Evolutionary conservation across 2,888 invertebrate genomes (phyloP), one percentile per base, ranked within the genome.

Genomic region (Onchidella celtica): DNA sequence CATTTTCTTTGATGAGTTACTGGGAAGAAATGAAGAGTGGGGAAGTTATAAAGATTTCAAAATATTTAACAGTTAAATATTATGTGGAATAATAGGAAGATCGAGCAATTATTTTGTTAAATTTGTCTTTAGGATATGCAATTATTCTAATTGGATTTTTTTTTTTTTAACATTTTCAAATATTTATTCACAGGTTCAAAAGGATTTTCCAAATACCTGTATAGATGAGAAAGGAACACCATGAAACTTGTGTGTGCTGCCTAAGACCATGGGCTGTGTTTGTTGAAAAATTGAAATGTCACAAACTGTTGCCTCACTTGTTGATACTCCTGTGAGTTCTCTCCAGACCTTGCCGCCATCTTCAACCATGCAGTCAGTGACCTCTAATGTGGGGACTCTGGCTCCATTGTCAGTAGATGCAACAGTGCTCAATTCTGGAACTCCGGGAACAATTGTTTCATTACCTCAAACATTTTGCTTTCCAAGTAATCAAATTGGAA

Each of bases 381-480:
- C 27, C 29, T 68, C 38, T 32, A 70, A 14, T 61, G 63, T 27
- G 27, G 72, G 24, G 34, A 74, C 11, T 34, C 29, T 47, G 24
- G 63, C 75, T 59, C 68, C 78, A 32, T 78, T 79, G 47, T 68
- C 72, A 27, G 34, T 61, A 9, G 40, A 73, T 59, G 27, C 83
- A 63, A 47, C 69, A 68, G 47, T 82, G 21, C 61, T 84, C 32
- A 75, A 77, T 36, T 57, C 79, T 24, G 79, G 76, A 61, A 47
- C 73, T 27, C 29, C 77, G 24, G 63, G 80, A 0, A 72, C 80
- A 47, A 83, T 83, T 4, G 85, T 84, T 17, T 83, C 81, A 57
- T 69, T 85, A 27, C 85, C 85, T 32, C 83, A 81, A 72, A 81
- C 47, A 38, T 84, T 84, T 78, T 85, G 85, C 72, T 84, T 85